Evolutionary conservation across 2,797 vertebrate genomes (phyloP).

Genomic region (Cyclopterus lumpus): DNA sequence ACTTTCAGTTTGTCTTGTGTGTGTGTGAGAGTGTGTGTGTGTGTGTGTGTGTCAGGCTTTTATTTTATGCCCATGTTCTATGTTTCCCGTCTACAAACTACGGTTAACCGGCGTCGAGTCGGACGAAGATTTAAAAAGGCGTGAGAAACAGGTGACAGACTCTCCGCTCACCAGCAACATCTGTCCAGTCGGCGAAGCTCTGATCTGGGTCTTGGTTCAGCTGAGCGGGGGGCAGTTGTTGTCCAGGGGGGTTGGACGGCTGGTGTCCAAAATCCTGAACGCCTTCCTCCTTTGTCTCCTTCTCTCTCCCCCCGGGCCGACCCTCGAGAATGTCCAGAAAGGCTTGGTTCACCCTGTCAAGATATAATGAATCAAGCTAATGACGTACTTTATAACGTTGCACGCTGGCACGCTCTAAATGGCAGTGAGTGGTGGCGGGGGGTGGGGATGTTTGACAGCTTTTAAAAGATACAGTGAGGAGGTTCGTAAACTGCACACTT

Average conservation of each 20-base stretch:
- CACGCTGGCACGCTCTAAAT: conserved; percentile 12
- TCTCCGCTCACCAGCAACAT: conserved; percentile 63
- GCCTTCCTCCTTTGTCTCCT: not conserved
- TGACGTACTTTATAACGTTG: not conserved
- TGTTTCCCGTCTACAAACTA: conserved; percentile 1
- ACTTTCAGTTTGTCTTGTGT: not conserved
- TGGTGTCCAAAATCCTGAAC: not conserved
- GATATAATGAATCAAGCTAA: conserved; percentile 16
- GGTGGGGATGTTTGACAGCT: conserved; percentile 48
- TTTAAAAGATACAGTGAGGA: conserved; percentile 43
- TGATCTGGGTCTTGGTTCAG: conserved; percentile 33
- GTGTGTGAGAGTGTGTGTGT: not conserved
- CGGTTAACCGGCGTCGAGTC: conserved; percentile 54
- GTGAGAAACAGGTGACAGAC: conserved; percentile 62
- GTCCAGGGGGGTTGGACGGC: not conserved
- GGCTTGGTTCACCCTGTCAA: conserved; percentile 86
- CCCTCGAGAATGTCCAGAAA: conserved; percentile 88
- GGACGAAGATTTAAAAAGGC: conserved; percentile 47
- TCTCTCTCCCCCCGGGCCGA: conserved; percentile 6
- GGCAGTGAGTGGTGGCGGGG: not conserved
- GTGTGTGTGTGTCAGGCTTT: not conserved
- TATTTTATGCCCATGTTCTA: not conserved
- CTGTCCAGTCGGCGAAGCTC: conserved; percentile 25
- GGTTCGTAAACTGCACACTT: conserved; percentile 32
- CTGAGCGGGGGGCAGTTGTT: conserved; percentile 25